Evolutionary conservation across 2,113 vertebrate species (phyloP).

Genomic region (Myrmecophaga tridactyla): DNA sequence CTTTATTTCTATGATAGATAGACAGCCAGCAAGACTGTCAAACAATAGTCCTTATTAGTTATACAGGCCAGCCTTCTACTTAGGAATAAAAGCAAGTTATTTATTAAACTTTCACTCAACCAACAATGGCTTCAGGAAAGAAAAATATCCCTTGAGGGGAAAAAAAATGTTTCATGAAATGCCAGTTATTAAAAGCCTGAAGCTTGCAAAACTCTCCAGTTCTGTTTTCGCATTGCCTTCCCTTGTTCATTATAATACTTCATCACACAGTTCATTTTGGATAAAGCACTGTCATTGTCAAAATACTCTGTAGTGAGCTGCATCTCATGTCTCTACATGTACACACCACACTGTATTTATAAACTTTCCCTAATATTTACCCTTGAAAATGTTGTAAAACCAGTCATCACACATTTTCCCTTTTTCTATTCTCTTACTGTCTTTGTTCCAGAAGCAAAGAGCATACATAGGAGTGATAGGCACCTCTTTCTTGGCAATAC

Average conservation of each 20-base stretch:
- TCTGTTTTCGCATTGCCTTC: background rate
- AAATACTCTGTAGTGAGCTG: background rate
- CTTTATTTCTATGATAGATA: background rate
- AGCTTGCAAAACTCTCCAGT: background rate
- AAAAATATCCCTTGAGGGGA: background rate
- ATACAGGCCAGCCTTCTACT: constrained; percentile 2
- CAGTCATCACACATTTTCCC: background rate
- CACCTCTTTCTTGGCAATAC: background rate
- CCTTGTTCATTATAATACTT: background rate
- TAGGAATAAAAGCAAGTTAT: constrained; percentile 33
- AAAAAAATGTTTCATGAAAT: background rate
- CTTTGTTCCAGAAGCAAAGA: background rate
- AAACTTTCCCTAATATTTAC: constrained; percentile 43
- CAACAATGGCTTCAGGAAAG: background rate
- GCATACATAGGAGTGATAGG: background rate
- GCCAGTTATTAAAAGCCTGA: constrained; percentile 21
- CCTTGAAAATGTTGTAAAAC: background rate
- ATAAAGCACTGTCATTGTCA: background rate
- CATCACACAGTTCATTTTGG: background rate
- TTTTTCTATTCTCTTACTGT: background rate
- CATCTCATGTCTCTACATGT: background rate
- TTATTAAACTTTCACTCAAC: constrained; percentile 38
- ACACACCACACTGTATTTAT: background rate
- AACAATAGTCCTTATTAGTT: background rate
- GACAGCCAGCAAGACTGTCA: background rate